Evolutionary conservation across 2,888 invertebrate genomes (phyloP).

Genomic region (Neria commutata): DNA sequence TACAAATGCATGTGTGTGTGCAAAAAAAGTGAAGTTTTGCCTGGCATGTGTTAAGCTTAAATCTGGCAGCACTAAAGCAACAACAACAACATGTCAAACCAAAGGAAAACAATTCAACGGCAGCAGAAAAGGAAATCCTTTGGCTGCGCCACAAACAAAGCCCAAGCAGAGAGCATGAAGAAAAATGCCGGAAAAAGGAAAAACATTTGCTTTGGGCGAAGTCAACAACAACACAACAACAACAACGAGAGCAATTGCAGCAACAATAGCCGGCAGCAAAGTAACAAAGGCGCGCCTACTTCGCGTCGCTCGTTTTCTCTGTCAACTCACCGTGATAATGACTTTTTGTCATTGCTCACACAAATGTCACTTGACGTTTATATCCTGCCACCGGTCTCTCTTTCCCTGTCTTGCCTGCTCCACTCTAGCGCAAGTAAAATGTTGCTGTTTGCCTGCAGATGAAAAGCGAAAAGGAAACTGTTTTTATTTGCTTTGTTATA

Average conservation of each 20-base stretch:
- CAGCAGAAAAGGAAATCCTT: constrained; percentile 18
- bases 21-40: not conserved
- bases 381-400: constrained; percentile 12
- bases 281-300: too few species aligned
- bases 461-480: not conserved
- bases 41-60: not conserved
- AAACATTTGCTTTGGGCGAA: constrained; percentile 33
- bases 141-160: not conserved
- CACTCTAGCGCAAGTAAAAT: too few species aligned
- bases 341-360: constrained; percentile 51
- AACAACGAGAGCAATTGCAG: not conserved
- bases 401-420: constrained; percentile 6
- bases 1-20: constrained; percentile 1
- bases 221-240: not conserved
- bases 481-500: constrained; percentile 41
- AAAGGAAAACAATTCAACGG: constrained; percentile 15
- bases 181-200: constrained; percentile 51
- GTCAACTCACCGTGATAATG: constrained; percentile 45
- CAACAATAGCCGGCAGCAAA: too few species aligned
- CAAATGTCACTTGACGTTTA: constrained; percentile 48
- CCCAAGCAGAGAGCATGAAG: not conserved
- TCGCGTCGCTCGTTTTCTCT: too few species aligned
- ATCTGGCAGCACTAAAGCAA: constrained; percentile 14
- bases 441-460: too few species aligned
- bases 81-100: constrained; percentile 16